phyloP scores from a whole-genome alignment of 2,113 vertebrate species.

The Castor canadensis region DNA sequence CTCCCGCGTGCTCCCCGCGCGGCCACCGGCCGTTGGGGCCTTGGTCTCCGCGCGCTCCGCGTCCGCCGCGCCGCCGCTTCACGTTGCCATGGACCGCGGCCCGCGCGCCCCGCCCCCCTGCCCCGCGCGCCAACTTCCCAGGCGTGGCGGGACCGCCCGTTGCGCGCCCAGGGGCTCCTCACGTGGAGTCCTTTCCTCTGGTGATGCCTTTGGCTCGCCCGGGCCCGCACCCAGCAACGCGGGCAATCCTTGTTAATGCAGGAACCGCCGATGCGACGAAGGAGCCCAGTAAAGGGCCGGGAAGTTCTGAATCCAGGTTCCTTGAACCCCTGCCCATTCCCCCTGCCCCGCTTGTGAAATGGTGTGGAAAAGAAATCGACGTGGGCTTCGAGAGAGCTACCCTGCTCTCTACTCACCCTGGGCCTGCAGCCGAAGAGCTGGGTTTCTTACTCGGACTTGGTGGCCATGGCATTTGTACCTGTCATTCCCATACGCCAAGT shows the following conservation, averaged over 20 bases:
- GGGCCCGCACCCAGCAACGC: neutral
- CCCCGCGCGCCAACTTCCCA: accelerated
- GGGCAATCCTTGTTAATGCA: no score
- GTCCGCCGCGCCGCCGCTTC: neutral
- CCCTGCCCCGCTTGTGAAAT: neutral
- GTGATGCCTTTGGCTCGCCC: neutral
- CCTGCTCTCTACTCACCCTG: neutral
- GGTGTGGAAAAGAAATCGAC: neutral
- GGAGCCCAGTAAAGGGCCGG: no score
- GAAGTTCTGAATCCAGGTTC: no score
- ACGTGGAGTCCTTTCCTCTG: neutral
- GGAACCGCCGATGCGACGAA: neutral
- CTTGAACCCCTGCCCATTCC: neutral
- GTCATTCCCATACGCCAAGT: neutral
- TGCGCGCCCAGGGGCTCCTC: no score
- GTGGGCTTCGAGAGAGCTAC: neutral
- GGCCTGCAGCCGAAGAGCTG: neutral
- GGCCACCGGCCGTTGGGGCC: neutral
- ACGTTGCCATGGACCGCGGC: no score
- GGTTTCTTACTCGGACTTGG: neutral
- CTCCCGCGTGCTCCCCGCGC: neutral
- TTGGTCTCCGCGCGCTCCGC: neutral
- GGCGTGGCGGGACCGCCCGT: neutral
- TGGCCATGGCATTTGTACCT: neutral
- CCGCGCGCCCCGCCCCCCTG: neutral